A percentile compares a stretch with the other conserved stretches of the same genome.
Conservation (phyloP, 1,140 invertebrate genomes). For the Spodoptera frugiperda region DNA sequence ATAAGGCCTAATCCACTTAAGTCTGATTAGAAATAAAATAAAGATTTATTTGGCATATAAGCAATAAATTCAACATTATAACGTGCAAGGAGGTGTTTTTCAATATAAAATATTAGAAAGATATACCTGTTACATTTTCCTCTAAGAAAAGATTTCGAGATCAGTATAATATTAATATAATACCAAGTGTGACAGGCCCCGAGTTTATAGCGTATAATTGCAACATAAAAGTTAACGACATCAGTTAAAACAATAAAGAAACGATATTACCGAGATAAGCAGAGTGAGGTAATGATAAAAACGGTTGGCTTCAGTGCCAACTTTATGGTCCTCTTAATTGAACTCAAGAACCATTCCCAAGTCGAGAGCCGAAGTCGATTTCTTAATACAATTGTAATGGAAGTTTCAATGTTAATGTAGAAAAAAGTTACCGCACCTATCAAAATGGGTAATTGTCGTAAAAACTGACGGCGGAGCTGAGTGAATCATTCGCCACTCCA, state of each 20-base stretch:
- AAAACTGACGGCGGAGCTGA: constrained; percentile 26
- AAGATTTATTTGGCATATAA: too few relatives aligned
- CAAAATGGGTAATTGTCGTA: constrained; percentile 31
- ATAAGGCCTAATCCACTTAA: too few relatives aligned
- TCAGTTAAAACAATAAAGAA: constrained; percentile 39
- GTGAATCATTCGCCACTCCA: constrained; percentile 37
- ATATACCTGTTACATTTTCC: too few relatives aligned
- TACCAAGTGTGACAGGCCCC: background rate
- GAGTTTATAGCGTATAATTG: constrained; percentile 16
- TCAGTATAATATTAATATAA: constrained; percentile 10
- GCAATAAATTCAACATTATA: too few relatives aligned
- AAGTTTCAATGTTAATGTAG: constrained; percentile 13
- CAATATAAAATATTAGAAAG: too few relatives aligned
- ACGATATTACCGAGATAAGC: constrained; percentile 38
- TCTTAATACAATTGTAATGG: constrained; percentile 36
- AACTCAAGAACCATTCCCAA: constrained; percentile 29
- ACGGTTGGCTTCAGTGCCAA: constrained; percentile 1
- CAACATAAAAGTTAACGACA: constrained; percentile 30
- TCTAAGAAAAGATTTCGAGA: background rate
- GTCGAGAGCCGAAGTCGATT: constrained; percentile 5
- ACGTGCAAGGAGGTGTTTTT: too few relatives aligned
- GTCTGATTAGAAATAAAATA: too few relatives aligned
- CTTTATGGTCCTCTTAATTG: constrained; percentile 32
- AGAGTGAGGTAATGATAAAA: constrained; percentile 35
- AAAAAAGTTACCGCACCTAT: constrained; percentile 15